Evolutionary conservation across 2,113 vertebrate genomes (phyloP).

Genomic region (Hydrolagus affinis): DNA sequence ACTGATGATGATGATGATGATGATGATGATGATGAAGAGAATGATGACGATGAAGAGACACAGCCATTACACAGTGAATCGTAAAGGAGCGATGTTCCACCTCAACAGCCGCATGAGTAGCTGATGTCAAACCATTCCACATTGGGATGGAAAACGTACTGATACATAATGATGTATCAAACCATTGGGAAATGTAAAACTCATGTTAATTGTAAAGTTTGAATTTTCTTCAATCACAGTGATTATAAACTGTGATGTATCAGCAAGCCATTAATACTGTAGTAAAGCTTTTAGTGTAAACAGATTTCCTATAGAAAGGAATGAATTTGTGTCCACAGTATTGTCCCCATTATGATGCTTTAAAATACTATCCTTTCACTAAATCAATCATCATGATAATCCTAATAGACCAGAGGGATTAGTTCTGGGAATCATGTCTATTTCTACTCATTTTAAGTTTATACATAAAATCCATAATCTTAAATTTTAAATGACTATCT

Average conservation of each 20-base stretch:
- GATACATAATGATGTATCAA: constrained; percentile 3
- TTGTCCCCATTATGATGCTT: not conserved
- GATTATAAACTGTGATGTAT: not conserved
- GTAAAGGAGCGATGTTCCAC: constrained; percentile 61
- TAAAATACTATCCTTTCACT: not conserved
- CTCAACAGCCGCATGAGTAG: constrained; percentile 45
- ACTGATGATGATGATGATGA: constrained; percentile 82
- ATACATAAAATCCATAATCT: not conserved
- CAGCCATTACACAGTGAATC: constrained; percentile 68
- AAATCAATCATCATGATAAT: not conserved
- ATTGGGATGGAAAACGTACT: constrained; percentile 1
- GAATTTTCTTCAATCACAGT: not conserved
- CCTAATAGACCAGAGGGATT: not conserved
- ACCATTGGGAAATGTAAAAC: constrained; percentile 27
- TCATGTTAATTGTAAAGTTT: constrained; percentile 20
- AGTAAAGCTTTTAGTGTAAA: not conserved
- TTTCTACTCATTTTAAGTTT: not conserved
- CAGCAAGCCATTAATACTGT: not conserved
- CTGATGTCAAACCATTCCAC: constrained; percentile 40
- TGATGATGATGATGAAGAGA: constrained; percentile 54
- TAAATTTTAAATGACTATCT: not conserved
- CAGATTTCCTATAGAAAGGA: not conserved
- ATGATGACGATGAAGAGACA: constrained; percentile 56
- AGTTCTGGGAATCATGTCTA: not conserved
- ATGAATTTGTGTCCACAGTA: not conserved